Percentiles rank a stretch among this genome's conserved stretches.
Evolutionary conservation across 2,113 vertebrate genomes (phyloP).

Genomic region (Chloroceryle aenea): DNA sequence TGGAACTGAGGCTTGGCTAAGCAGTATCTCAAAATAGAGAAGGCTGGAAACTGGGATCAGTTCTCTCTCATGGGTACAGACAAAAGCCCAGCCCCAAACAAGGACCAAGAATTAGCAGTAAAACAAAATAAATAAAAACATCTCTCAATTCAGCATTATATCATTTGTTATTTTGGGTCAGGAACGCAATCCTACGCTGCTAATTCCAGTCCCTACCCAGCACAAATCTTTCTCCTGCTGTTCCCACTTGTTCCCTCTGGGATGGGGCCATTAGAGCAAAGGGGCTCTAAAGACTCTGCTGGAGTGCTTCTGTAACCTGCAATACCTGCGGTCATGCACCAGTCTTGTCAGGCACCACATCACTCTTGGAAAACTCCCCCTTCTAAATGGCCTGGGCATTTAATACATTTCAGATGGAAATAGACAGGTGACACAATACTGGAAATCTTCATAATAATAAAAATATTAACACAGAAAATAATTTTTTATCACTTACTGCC

Average conservation of each 20-base stretch:
- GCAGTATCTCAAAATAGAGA: neutral
- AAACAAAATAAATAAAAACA: neutral
- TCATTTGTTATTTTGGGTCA: neutral
- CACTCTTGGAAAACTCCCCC: fast-evolving
- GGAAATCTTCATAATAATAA: neutral
- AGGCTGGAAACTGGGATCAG: neutral
- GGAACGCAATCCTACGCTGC: neutral
- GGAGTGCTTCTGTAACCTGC: neutral
- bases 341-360: neutral
- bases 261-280: neutral
- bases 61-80: neutral
- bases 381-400: neutral
- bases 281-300: neutral
- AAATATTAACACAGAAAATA: neutral
- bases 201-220: neutral
- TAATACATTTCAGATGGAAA: neutral
- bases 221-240: neutral
- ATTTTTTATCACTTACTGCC: neutral
- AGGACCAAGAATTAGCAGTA: neutral
- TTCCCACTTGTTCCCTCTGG: neutral
- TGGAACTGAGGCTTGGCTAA: neutral
- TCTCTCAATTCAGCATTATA: neutral
- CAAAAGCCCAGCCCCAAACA: neutral
- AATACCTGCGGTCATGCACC: fast-evolving
- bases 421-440: neutral